phyloP scores from a whole-genome alignment of 2,888 invertebrate genomes.

The Hirtodrosophila confusa region DNA sequence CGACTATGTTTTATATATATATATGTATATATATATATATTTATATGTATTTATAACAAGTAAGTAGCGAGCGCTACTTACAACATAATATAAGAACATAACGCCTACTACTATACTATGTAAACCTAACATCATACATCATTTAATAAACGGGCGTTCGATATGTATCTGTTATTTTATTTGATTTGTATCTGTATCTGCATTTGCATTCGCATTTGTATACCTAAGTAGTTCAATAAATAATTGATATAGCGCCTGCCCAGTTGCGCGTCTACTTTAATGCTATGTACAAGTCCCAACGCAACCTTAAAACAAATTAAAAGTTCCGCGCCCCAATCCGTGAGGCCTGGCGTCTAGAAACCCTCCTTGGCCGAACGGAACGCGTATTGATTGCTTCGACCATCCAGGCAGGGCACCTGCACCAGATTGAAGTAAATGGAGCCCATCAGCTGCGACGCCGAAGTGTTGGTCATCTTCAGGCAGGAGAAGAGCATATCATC shows the following conservation, averaged over 20 bases:
- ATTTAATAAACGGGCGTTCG: conserved; percentile 43
- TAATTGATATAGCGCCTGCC: conserved; percentile 37
- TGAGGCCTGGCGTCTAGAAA: conserved; percentile 55
- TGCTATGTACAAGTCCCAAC: conserved; percentile 43
- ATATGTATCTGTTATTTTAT: conserved; percentile 17
- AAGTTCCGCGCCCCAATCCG: no score
- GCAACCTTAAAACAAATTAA: conserved; percentile 2
- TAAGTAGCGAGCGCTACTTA: conserved; percentile 42
- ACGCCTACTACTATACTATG: conserved; percentile 51
- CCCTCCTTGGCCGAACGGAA: conserved; percentile 83
- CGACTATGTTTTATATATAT: conserved; percentile 25
- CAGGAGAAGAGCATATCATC: conserved; percentile 93
- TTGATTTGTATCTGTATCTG: neutral
- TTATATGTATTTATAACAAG: conserved; percentile 54
- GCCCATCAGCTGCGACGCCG: conserved; percentile 90
- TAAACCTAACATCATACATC: conserved; percentile 51
- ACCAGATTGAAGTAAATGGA: conserved; percentile 94
- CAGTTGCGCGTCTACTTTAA: neutral
- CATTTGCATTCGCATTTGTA: conserved; percentile 10
- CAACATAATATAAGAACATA: conserved; percentile 49
- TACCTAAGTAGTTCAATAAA: conserved; percentile 54
- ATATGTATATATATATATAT: conserved; percentile 35
- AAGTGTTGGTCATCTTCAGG: conserved; percentile 89
- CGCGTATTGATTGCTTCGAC: conserved; percentile 71
- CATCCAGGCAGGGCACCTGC: conserved; percentile 85